Conservation (phyloP, 2,797 vertebrate genomes). For the Anolis apletophallus region DNA sequence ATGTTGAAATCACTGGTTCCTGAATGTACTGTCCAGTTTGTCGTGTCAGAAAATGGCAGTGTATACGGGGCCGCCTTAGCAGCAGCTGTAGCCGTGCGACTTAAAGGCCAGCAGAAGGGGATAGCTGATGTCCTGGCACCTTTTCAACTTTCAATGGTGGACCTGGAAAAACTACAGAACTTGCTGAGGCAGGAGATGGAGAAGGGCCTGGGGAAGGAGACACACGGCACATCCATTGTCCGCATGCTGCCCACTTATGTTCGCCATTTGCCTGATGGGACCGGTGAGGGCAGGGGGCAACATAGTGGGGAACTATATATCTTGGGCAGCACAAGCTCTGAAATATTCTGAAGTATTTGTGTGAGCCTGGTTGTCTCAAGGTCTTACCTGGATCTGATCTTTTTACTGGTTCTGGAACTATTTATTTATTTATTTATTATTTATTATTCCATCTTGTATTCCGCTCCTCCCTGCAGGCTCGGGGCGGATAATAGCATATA, state of each 20-base stretch:
- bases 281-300: slow-evolving; percentile 66
- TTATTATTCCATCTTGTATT: too few species aligned
- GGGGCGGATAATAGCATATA: too few species aligned
- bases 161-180: slow-evolving; percentile 66
- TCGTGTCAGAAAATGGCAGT: slow-evolving; percentile 80
- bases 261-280: slow-evolving; percentile 70
- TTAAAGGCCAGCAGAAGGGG: slow-evolving; percentile 45
- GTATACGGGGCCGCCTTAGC: slow-evolving; percentile 85
- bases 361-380: background rate
- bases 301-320: background rate
- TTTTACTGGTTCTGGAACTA: background rate
- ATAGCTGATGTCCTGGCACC: slow-evolving; percentile 72
- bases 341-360: background rate
- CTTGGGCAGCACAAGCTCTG: background rate
- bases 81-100: slow-evolving; percentile 81
- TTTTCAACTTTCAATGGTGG: slow-evolving; percentile 26
- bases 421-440: too few species aligned
- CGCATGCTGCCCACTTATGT: slow-evolving; percentile 82
- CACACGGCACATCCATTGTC: slow-evolving; percentile 53
- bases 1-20: slow-evolving; percentile 76
- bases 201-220: slow-evolving; percentile 66
- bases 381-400: background rate
- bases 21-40: slow-evolving; percentile 73
- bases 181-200: slow-evolving; percentile 80
- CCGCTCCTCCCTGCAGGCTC: too few species aligned